Percentiles rank a stretch among this genome's conserved stretches.
These are phyloP conservation scores for Cydia strobilella DNA, from an alignment of 1,140 invertebrate genomes.

Conservation along the genomic window DNA sequence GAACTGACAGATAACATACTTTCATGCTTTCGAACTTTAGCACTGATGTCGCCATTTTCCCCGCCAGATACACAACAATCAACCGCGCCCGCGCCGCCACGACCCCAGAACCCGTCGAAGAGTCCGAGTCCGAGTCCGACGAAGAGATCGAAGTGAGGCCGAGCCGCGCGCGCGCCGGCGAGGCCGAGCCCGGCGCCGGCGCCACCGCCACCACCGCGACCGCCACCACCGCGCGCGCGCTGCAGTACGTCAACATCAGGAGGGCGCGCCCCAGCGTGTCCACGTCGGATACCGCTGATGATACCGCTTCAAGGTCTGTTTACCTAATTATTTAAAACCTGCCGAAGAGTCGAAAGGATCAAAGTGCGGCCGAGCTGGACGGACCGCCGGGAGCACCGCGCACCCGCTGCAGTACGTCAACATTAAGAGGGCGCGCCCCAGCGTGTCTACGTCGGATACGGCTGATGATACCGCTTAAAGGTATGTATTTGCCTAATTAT, in stretches of 20 bases:
- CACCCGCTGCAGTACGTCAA: slow-evolving; percentile 83
- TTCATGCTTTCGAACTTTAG: neutral
- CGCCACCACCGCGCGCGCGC: slow-evolving; percentile 66
- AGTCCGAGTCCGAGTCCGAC: slow-evolving; percentile 66
- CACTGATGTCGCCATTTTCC: neutral
- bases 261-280: slow-evolving; percentile 79
- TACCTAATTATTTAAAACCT: too few species aligned
- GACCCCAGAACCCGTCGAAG: slow-evolving; percentile 55
- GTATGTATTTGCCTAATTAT: slow-evolving; percentile 40
- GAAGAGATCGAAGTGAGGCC: slow-evolving; percentile 50
- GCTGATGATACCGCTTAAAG: slow-evolving; percentile 61
- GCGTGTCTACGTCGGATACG: slow-evolving; percentile 56
- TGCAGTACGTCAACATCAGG: slow-evolving; percentile 85
- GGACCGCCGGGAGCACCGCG: too few species aligned
- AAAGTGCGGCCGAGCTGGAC: slow-evolving; percentile 43
- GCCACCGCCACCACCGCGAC: too few species aligned
- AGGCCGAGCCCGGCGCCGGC: slow-evolving; percentile 47
- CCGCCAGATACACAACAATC: slow-evolving; percentile 80
- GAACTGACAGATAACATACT: neutral
- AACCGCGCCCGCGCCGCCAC: slow-evolving; percentile 71
- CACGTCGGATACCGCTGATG: slow-evolving; percentile 54
- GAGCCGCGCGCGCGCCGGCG: slow-evolving; percentile 49
- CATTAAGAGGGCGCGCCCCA: slow-evolving; percentile 82
- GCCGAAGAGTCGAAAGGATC: neutral
- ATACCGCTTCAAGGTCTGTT: slow-evolving; percentile 60